Percentiles rank a stretch among this genome's conserved stretches.
These are phyloP conservation scores for Coregonus sp. DNA, from an alignment of 2,797 vertebrate species.

Conservation along the genomic window DNA sequence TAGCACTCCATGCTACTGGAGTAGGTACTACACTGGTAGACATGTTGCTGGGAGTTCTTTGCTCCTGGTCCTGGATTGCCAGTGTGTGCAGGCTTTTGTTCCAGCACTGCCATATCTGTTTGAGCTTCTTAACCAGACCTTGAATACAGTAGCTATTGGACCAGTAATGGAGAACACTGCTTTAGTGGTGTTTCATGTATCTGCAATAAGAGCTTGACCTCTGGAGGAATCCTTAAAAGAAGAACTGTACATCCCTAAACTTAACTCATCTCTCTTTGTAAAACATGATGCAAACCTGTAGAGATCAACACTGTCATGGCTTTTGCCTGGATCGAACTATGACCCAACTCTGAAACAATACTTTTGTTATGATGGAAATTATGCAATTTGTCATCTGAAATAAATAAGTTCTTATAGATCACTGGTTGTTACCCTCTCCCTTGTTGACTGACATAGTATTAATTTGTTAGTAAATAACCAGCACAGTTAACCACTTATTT, in stretches of 20 bases:
- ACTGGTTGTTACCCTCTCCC: neutral
- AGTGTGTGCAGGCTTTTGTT: too few relatives aligned
- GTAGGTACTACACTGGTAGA: neutral
- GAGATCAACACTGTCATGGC: slow-evolving; percentile 18
- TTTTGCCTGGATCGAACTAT: slow-evolving; percentile 44
- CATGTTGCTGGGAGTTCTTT: neutral
- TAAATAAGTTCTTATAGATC: slow-evolving; percentile 43
- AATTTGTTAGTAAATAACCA: neutral
- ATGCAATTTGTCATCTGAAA: slow-evolving; percentile 66
- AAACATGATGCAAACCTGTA: slow-evolving; percentile 61
- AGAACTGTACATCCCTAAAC: slow-evolving; percentile 25
- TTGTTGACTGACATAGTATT: too few relatives aligned
- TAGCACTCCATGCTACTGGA: neutral
- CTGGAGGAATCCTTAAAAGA: neutral
- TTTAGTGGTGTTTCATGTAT: neutral
- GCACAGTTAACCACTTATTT: neutral
- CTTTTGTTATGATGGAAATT: slow-evolving; percentile 54
- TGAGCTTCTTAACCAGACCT: neutral
- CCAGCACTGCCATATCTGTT: too few relatives aligned
- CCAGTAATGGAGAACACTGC: neutral
- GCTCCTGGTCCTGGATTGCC: neutral
- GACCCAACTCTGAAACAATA: slow-evolving; percentile 62
- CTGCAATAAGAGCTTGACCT: neutral
- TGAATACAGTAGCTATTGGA: neutral
- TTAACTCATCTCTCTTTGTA: slow-evolving; percentile 53